A percentile compares a stretch with the other conserved stretches of the same genome.
These are phyloP conservation scores for Leptinotarsa haldemani DNA, from an alignment of 2,888 invertebrate species.

Conservation along the genomic window DNA sequence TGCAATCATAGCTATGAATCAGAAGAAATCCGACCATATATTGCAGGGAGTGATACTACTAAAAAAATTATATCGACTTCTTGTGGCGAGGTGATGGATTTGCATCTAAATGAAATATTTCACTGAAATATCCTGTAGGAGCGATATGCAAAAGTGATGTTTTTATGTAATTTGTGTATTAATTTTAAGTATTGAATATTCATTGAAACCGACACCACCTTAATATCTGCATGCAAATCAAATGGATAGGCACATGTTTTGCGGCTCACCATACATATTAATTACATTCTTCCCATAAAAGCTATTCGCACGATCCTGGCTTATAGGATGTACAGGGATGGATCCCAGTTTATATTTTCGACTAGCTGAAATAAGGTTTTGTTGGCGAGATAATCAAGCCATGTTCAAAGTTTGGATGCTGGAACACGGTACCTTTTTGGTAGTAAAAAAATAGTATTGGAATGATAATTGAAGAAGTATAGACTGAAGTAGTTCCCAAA, in stretches of 20 bases:
- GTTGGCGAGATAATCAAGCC: too few species aligned
- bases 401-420: too few species aligned
- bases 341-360: background rate
- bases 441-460: too few species aligned
- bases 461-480: too few species aligned
- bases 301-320: slow-evolving; percentile 4
- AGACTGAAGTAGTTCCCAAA: too few species aligned
- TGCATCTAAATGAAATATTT: slow-evolving; percentile 49
- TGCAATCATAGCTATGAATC: slow-evolving; percentile 9
- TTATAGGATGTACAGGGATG: background rate
- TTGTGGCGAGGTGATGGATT: slow-evolving; percentile 39
- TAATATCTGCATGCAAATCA: slow-evolving; percentile 44
- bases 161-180: slow-evolving; percentile 47
- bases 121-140: slow-evolving; percentile 44
- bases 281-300: slow-evolving; percentile 25
- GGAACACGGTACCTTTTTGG: too few species aligned
- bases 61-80: slow-evolving; percentile 9
- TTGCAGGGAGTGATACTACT: background rate
- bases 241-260: slow-evolving; percentile 37
- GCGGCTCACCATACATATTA: slow-evolving; percentile 36
- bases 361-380: too few species aligned
- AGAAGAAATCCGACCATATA: background rate
- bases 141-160: slow-evolving; percentile 42
- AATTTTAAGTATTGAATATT: slow-evolving; percentile 48
- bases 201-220: slow-evolving; percentile 44